phyloP scores from a whole-genome alignment of 2,888 invertebrate species.

The Hedya salicella region DNA sequence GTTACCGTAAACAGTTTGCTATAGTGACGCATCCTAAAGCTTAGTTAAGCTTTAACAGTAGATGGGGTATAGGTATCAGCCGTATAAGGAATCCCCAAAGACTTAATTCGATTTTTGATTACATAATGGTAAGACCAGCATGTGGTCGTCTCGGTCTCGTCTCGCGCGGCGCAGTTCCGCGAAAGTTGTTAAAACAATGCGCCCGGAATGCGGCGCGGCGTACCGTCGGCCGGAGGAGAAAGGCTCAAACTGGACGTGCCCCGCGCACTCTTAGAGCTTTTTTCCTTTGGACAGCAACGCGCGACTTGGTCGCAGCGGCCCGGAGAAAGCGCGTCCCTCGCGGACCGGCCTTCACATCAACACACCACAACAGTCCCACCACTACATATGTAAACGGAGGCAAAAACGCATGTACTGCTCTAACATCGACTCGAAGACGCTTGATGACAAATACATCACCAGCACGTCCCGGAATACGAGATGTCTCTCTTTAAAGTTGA shows the following conservation, averaged over 20 bases:
- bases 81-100: too few relatives aligned
- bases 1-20: not conserved
- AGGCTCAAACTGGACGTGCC: not conserved
- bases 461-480: too few relatives aligned
- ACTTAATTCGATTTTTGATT: not conserved
- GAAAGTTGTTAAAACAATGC: conserved; percentile 38
- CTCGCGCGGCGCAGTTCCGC: conserved; percentile 13
- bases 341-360: not conserved
- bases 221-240: not conserved
- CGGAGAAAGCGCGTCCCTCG: conserved; percentile 15
- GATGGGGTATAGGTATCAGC: too few relatives aligned
- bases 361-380: not conserved
- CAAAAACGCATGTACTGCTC: not conserved
- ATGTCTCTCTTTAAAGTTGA: too few relatives aligned
- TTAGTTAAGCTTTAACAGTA: too few relatives aligned
- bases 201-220: conserved; percentile 32
- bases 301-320: not conserved
- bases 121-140: conserved; percentile 6
- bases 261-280: not conserved
- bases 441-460: too few relatives aligned
- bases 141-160: conserved; percentile 1
- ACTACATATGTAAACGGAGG: not conserved
- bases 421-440: too few relatives aligned
- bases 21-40: not conserved
- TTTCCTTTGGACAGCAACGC: not conserved